Conservation (phyloP, 2,888 invertebrate genomes). For the Tineola bisselliella region DNA sequence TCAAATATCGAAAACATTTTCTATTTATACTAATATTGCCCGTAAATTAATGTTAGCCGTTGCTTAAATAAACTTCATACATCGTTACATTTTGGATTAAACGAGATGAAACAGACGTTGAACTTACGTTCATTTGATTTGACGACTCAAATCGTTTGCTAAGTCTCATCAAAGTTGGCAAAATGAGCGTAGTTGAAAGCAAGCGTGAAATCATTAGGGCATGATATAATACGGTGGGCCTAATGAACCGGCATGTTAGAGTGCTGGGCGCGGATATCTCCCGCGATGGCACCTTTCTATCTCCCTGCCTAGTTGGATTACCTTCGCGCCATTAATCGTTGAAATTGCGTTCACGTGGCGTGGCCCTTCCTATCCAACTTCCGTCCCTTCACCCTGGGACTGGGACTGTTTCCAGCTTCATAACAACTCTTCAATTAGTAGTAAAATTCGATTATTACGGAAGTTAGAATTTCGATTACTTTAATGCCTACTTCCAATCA, state of each 20-base stretch:
- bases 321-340: constrained; percentile 59
- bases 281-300: constrained; percentile 29
- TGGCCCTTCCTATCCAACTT: constrained; percentile 16
- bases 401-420: neutral
- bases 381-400: constrained; percentile 21
- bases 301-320: constrained; percentile 59
- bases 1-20: neutral
- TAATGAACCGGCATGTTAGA: constrained; percentile 41
- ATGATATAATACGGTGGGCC: constrained; percentile 46
- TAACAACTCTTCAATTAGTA: constrained; percentile 52
- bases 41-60: constrained; percentile 3
- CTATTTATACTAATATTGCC: neutral
- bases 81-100: neutral
- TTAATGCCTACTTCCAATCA: too few species aligned
- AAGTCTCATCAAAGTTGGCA: constrained; percentile 33
- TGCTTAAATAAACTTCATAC: constrained; percentile 6
- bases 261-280: constrained; percentile 32
- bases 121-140: constrained; percentile 13
- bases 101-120: constrained; percentile 9
- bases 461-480: neutral
- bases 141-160: constrained; percentile 30
- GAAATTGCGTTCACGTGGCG: constrained; percentile 54
- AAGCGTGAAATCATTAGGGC: constrained; percentile 54
- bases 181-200: constrained; percentile 33
- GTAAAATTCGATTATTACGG: constrained; percentile 22